These are phyloP conservation scores for Meteorus sp. DNA, from an alignment of 1,140 invertebrate species.

Conservation along the genomic window DNA sequence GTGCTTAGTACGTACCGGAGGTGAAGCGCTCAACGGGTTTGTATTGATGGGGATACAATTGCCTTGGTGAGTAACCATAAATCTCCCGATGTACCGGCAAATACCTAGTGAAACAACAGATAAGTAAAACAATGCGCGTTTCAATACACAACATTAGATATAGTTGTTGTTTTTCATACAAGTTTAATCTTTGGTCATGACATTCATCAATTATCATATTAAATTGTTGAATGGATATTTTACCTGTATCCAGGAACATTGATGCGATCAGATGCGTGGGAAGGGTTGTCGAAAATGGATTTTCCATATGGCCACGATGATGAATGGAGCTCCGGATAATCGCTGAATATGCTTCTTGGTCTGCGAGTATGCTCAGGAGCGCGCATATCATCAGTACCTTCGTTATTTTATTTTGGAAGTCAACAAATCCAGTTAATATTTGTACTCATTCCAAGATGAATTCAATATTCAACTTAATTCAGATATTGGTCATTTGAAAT, in stretches of 20 bases:
- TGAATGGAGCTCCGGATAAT: constrained; percentile 66
- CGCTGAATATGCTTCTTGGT: constrained; percentile 71
- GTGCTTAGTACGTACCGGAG: constrained; percentile 75
- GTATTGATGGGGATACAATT: constrained; percentile 84
- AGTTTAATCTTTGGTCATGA: too few species aligned
- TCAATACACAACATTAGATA: too few species aligned
- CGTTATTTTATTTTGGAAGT: too few species aligned
- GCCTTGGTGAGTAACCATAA: constrained; percentile 83
- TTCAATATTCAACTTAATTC: too few species aligned
- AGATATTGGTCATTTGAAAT: too few species aligned
- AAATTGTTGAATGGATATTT: neutral
- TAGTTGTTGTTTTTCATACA: too few species aligned
- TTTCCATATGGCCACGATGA: constrained; percentile 74
- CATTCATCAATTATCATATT: neutral
- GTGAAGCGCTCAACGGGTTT: constrained; percentile 75
- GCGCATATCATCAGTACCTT: constrained; percentile 87
- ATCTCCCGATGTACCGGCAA: constrained; percentile 83
- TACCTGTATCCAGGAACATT: constrained; percentile 79
- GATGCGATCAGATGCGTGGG: constrained; percentile 78
- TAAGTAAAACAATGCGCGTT: too few species aligned
- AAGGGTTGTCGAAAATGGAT: constrained; percentile 83
- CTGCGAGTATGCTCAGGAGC: constrained; percentile 76
- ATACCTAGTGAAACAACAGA: constrained; percentile 64
- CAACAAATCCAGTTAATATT: neutral
- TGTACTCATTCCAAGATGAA: neutral